Evolutionary conservation across 2,113 vertebrate genomes (phyloP), one percentile per base, ranked within the genome.

Genomic region (Camelus dromedarius): DNA sequence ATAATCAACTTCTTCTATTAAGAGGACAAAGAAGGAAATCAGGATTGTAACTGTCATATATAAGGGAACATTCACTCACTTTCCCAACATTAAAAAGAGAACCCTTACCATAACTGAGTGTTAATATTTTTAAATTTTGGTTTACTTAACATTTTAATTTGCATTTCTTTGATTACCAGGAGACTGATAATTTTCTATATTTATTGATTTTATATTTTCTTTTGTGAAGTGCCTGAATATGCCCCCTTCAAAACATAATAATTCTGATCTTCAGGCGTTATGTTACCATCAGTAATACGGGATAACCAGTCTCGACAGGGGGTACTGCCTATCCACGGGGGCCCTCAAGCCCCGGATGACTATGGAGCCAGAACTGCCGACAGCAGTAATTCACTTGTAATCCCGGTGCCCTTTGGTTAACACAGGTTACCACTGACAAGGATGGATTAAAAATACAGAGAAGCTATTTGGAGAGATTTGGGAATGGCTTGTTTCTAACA

Each of bases 101-200:
- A 62, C 2, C 19, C 64, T 91, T 72, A 38, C 5, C 58, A 89
- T 90, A 80, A 89, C 19, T 79, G 30, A 92, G 1, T 2, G 60
- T 20, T 84, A 10, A 67, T 77, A 79, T 92, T 86, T 96, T 32
- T 6, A 94, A 66, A 26, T n/a, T 82, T 3, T 48, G 30, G 75
- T 12, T 89, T 60, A 84, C 76, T 96, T 82, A 94, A 89, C 22
- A 62, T 62, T 64, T 96, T 80, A 91, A 89, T 93, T 93, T 83
- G 35, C 9, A 80, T 93, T 84, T 94, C 26, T 97, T 97, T 75
- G 64, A 91, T 84, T 69, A 88, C 8, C 67, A 82, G 82, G 46
- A 95, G 35, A 26, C 28, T 89, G 72, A 79, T 89, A 48, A 70
- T 85, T 81, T 96, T 88, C 83, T 75, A 19, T 94, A 14, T 73